Base-by-base conservation (phyloP, 2,797 vertebrate genomes). In the Leucoraja ocellata region DNA sequence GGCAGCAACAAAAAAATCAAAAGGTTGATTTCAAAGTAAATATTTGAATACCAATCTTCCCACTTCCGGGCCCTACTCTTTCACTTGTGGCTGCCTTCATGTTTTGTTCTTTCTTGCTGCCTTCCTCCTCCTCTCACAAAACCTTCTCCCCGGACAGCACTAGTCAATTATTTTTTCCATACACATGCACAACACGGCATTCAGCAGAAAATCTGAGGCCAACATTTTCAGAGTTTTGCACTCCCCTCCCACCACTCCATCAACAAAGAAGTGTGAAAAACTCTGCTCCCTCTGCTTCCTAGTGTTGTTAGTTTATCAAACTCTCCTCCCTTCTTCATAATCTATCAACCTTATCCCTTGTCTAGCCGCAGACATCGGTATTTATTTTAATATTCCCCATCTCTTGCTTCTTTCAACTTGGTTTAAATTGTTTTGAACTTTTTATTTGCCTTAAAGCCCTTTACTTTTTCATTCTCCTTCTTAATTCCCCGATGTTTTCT, bases 21-120 rank as follows among this genome's bases (percentile, higher is more conserved):
- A 88, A 88, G 84, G 13, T n/a, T 65, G 61, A 32, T 65, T 88
- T 88, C 84, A 88, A 65, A 88, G 63, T 88, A 88, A 88, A 65
- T 88, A 88, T 88, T 65, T 88, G 84, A 88, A 88, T 88, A 88
- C 84, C 58, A 65, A 65, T 14, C 84, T 88, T 18, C 6, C n/a
- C 84, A 88, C 84, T 88, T 88, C 84, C 61, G 61, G 84, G 28
- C n/a, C n/a, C 61, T 32, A 32, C 84, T 36, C 84, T 88, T 65
- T 88, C 13, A 65, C 58, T 32, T 88, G 28, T 65, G 61, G 28
- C 61, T 18, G n/a, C 14, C 61, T 63, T 65, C 18, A 65, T 21
- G 5, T 13, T 65, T n/a, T 86, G n/a, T 88, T 88, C 28, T 61
- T 65, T 65, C 2, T 84, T 84, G 25, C 58, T 84, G 58, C 81